Conservation (phyloP, 2,888 invertebrate genomes). For the Sinodicranocentrus sp. region DNA sequence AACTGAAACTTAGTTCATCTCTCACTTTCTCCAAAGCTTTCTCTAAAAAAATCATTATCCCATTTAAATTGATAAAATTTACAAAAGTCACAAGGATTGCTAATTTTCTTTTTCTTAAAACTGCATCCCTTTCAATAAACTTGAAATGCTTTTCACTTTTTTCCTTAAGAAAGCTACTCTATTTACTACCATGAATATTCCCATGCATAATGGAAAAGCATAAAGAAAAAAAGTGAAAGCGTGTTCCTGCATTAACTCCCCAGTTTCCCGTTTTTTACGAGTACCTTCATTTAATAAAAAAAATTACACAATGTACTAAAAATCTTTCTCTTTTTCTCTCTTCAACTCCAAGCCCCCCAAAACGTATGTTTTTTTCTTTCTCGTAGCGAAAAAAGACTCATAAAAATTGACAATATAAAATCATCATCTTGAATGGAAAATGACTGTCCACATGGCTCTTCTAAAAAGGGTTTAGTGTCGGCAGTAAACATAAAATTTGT, state of each 20-base stretch:
- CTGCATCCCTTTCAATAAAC: too few species aligned
- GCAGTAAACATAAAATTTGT: slow-evolving; percentile 66
- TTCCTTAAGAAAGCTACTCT: not conserved
- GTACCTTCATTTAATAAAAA: slow-evolving; percentile 51
- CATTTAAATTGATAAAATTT: too few species aligned
- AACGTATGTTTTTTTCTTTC: slow-evolving; percentile 36
- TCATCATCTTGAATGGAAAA: slow-evolving; percentile 56
- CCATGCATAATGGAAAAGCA: too few species aligned
- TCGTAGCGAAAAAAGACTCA: slow-evolving; percentile 20
- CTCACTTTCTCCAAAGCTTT: too few species aligned
- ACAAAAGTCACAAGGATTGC: too few species aligned
- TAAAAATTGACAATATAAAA: slow-evolving; percentile 67
- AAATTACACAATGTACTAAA: slow-evolving; percentile 35
- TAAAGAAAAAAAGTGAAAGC: slow-evolving; percentile 14
- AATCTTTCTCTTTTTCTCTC: not conserved
- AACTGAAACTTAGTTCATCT: too few species aligned
- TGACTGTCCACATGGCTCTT: slow-evolving; percentile 40
- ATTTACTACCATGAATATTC: slow-evolving; percentile 17
- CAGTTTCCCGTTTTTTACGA: slow-evolving; percentile 35
- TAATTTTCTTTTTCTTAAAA: too few species aligned
- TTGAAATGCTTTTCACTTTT: too few species aligned
- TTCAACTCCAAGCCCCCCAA: not conserved
- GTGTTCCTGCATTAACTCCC: not conserved
- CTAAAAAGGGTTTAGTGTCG: slow-evolving; percentile 58
- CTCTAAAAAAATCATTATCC: too few species aligned